These are phyloP conservation scores for Carlito syrichta DNA, from an alignment of 2,113 vertebrate species.

Conservation along the genomic window DNA sequence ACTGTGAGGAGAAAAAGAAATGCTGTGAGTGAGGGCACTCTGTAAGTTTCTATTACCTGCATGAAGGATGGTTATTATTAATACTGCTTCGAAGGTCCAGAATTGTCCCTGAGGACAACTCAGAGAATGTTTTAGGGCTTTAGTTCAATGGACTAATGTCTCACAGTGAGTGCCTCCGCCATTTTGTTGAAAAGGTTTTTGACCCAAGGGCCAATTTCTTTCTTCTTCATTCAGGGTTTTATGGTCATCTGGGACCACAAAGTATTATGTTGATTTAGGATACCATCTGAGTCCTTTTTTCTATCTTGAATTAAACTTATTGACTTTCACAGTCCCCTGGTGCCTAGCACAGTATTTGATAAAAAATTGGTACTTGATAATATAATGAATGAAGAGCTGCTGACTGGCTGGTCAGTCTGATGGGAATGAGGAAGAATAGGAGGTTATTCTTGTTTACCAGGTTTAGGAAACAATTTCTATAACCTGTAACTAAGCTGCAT, in stretches of 20 bases:
- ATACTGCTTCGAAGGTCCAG: neutral
- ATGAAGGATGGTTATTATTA: neutral
- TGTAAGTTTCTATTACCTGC: neutral
- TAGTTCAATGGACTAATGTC: neutral
- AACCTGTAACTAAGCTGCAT: neutral
- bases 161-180: neutral
- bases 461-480: neutral
- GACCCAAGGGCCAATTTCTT: neutral
- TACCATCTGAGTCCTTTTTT: neutral
- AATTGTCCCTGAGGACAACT: neutral
- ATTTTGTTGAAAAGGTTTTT: neutral
- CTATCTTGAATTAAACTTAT: neutral
- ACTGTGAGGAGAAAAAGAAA: neutral
- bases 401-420: no score
- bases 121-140: neutral
- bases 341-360: neutral
- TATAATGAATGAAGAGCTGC: neutral
- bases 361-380: neutral
- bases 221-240: neutral
- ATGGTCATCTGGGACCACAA: neutral
- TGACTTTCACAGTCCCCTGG: neutral
- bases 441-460: neutral
- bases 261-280: neutral
- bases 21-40: neutral
- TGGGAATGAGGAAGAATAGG: neutral